Base-by-base conservation (phyloP, 2,888 invertebrate genomes). In the Erebia epiphron region DNA sequence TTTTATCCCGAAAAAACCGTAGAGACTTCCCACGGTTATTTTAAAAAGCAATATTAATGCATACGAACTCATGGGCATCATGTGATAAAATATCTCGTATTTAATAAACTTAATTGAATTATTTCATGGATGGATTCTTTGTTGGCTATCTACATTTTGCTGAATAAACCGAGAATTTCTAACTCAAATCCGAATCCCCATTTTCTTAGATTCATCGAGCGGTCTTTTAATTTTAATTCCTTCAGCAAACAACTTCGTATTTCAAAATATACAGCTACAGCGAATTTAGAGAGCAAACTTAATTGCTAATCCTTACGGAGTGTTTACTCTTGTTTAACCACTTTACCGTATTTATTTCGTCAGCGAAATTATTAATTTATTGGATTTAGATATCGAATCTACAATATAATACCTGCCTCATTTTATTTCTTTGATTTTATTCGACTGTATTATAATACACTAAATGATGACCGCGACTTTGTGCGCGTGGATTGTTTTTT, bases 271-370 rank as follows among this genome's bases (percentile, higher is more conserved):
- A 63, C 18, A 26, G 62, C 49, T 63, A 26, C 49, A 63, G 62
- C 50, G 62, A 50, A 49, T 46, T 63, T 49, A 49, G 62, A 63
- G 62, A 50, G 62, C 49, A 63, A 63, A 63, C 62, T 63, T 63
- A 63, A 63, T 63, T 63, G 62, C 49, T 63, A 26, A 63, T 13
- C 21, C 62, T 50, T 50, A 26, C 62, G 60, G 60, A 63, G 62
- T 50, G 21, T 50, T 63, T 63, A 50, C 62, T 63, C 49, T 49
- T 49, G 49, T 26, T 63, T 50, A n/a, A 63, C 26, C 41, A 21
- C 50, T 49, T 26, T 50, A 49, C 43, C 41, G 60, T 60, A 60
- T 60, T 60, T 60, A 41, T 43, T 60, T 43, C 60, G 60, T 60
- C 60, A 60, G 60, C 43, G 16, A 16, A 60, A 60, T 60, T 41